These are phyloP conservation scores for Lerema accius DNA, from an alignment of 1,140 invertebrate species.

Conservation along the genomic window DNA sequence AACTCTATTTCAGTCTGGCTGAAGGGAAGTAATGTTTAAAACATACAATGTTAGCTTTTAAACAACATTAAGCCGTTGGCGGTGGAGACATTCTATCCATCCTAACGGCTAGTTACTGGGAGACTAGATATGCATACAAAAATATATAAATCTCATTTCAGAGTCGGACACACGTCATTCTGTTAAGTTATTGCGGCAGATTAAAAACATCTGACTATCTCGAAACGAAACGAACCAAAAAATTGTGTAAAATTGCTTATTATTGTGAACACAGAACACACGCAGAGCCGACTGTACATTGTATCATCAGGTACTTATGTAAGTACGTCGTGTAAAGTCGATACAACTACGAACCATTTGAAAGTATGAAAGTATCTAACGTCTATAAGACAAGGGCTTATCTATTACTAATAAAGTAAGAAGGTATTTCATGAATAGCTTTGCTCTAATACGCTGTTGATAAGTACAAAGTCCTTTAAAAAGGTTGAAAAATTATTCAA, in stretches of 20 bases:
- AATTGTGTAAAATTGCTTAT: too few species aligned
- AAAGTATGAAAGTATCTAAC: conserved; percentile 20
- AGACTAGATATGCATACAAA: conserved; percentile 8
- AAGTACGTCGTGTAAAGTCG: conserved; percentile 6
- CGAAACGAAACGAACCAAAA: too few species aligned
- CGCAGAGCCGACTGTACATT: too few species aligned
- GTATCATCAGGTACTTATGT: not conserved
- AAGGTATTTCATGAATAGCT: conserved; percentile 12
- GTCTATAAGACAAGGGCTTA: conserved; percentile 1
- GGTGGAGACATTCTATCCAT: not conserved
- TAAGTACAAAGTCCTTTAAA: not conserved
- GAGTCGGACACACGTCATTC: not conserved
- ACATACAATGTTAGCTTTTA: conserved; percentile 14
- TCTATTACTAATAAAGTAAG: conserved; percentile 5
- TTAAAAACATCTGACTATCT: too few species aligned
- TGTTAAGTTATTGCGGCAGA: too few species aligned
- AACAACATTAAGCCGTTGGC: not conserved
- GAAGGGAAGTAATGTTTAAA: conserved; percentile 41
- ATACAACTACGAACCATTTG: conserved; percentile 7
- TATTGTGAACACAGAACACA: too few species aligned
- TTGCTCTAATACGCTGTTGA: not conserved
- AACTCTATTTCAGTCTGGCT: conserved; percentile 52
- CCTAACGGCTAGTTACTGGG: not conserved
- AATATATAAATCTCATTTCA: not conserved
- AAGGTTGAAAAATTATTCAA: too few species aligned